A percentile compares a stretch with the other conserved stretches of the same genome.
phyloP scores from a whole-genome alignment of 1,140 invertebrate species.

The Drosophila funebris region DNA sequence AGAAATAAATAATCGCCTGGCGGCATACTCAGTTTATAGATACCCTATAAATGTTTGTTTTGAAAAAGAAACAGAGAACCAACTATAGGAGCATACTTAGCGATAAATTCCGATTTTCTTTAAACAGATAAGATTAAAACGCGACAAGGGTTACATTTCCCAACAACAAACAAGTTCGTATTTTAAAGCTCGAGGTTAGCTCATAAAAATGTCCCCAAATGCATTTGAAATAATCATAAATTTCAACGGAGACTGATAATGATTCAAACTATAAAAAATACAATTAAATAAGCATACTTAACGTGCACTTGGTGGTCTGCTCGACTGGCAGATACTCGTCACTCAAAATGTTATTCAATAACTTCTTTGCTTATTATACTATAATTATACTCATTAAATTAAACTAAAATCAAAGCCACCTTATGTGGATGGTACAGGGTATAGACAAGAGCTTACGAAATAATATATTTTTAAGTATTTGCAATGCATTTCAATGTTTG shows the following conservation, averaged over 20 bases:
- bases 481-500: slow-evolving; percentile 10
- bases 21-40: slow-evolving; percentile 1
- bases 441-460: not conserved
- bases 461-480: slow-evolving; percentile 6
- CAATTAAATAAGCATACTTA: not conserved
- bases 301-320: not conserved
- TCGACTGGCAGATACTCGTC: not conserved
- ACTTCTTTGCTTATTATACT: too few relatives aligned
- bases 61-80: not conserved
- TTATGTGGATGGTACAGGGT: too few relatives aligned
- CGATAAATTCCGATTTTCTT: slow-evolving; percentile 32
- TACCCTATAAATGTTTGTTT: slow-evolving; percentile 33
- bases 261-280: slow-evolving; percentile 11
- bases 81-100: not conserved
- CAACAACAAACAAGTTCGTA: not conserved
- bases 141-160: slow-evolving; percentile 15
- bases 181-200: not conserved
- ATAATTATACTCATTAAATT: too few relatives aligned
- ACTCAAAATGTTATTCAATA: too few relatives aligned
- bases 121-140: slow-evolving; percentile 33
- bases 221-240: slow-evolving; percentile 18
- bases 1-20: slow-evolving; percentile 7
- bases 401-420: too few relatives aligned
- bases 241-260: slow-evolving; percentile 3
- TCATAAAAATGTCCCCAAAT: slow-evolving; percentile 21